Percentiles rank a stretch among this genome's conserved stretches.
phyloP scores from a whole-genome alignment of 2,888 invertebrate genomes.

The Cetonia aurata region DNA sequence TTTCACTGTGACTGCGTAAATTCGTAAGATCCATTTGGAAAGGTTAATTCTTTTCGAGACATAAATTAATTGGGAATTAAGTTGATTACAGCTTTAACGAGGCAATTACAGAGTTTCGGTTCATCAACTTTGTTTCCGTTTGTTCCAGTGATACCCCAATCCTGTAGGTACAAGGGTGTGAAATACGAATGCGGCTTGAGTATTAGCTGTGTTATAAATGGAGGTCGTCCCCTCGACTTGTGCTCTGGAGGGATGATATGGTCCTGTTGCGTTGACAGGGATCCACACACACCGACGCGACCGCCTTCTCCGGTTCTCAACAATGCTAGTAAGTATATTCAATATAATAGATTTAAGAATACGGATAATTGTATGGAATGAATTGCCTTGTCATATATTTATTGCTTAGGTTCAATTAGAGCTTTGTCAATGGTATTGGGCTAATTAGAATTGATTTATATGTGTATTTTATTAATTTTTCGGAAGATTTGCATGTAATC shows the following conservation, averaged over 20 bases:
- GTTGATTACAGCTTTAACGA: neutral
- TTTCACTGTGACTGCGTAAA: too few relatives aligned
- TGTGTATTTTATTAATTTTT: too few relatives aligned
- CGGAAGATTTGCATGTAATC: too few relatives aligned
- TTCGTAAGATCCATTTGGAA: too few relatives aligned
- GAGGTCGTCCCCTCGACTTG: conserved; percentile 88
- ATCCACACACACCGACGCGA: conserved; percentile 61
- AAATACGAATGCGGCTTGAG: conserved; percentile 91
- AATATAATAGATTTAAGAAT: conserved; percentile 1
- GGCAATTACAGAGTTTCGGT: neutral
- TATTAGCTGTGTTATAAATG: conserved; percentile 90
- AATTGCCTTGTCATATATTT: too few relatives aligned
- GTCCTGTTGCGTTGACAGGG: conserved; percentile 91
- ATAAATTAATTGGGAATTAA: too few relatives aligned
- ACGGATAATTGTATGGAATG: too few relatives aligned
- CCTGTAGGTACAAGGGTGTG: conserved; percentile 87
- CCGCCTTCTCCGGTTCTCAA: conserved; percentile 75
- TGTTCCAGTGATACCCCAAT: conserved; percentile 88
- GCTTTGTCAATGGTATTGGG: too few relatives aligned
- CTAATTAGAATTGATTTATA: too few relatives aligned
- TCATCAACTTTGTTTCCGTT: conserved; percentile 20
- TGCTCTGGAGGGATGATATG: conserved; percentile 95
- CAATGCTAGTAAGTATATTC: conserved; percentile 85
- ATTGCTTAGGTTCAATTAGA: too few relatives aligned
- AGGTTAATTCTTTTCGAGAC: too few relatives aligned